Base-by-base conservation (phyloP, 2,113 vertebrate genomes). In the Tricholaema leucomelas region DNA sequence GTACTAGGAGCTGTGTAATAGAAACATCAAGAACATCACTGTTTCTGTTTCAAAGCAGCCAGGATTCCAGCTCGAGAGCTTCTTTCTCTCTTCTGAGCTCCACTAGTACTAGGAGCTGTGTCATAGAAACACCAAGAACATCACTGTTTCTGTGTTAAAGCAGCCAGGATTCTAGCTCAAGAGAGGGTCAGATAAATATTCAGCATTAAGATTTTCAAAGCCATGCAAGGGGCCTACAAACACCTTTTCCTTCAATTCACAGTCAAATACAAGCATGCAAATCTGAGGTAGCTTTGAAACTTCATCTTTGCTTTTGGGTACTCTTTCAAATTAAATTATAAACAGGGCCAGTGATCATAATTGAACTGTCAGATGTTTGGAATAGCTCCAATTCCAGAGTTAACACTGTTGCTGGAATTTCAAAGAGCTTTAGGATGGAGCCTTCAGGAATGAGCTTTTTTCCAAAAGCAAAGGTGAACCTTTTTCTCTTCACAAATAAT, bases 231-330 rank as follows among this genome's bases (percentile, higher is more conserved):
- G 16, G n/a, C 9, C 71, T 81, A 85, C 10, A 31, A 76, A 77
- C 36, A 76, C 0, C 1, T 77, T 33, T 82, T 73, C 69, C 69
- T 90, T 82, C 3, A 2, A 76, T 38, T 77, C 52, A 66, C 56
- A 64, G 27, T 25, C 76, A 81, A 79, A 92, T 31, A 44, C 5
- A 60, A 85, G 46, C 81, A 77, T 54, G 59, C 59, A 76, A 85
- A 88, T 66, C 86, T 10, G 56, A 93, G 56, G 71, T 42, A 91
- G 71, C 46, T 89, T 80, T 82, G 56, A 85, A 91, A 89, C n/a
- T 48, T 80, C 83, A 76, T 67, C 74, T 80, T 76, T 85, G 83
- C 67, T 69, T 72, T 87, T 64, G 70, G 74, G 55, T 76, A 72
- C 60, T 28, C 60, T 80, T 91, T 52, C n/a, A 87, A 63, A 91